Evolutionary conservation across 2,113 vertebrate species (phyloP), one percentile per base, ranked within the genome.

Genomic region (Myotis lucifugus): DNA sequence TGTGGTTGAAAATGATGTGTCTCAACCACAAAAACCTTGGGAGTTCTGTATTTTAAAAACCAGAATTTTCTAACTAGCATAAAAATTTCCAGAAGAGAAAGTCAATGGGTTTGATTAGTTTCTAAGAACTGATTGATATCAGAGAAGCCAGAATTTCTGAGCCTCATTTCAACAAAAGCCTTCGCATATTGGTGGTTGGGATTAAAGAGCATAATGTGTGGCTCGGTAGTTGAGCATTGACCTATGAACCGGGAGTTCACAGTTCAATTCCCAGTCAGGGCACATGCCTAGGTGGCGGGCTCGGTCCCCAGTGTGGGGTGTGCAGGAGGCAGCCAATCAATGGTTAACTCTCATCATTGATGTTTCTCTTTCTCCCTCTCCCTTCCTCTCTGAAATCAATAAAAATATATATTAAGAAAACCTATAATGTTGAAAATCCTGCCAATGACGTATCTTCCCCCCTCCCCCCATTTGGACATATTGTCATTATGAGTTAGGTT

Each of bases 1-100:
- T 91, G 59, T 90, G 46, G 27, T 77, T 94, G 87, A 82, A 91
- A 93, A 83, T n/a, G 15, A 79, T 82, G 32, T 78, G 11, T 61
- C 37, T 83, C 6, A 88, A 40, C 0, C 54, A 69, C 42, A 81
- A 82, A 88, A 76, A 19, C 21, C 34, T 81, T 72, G 46, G 48
- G 17, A 66, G 34, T 83, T 73, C 52, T 50, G 6, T 6, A 72
- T n/a, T 84, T 96, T 46, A 92, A 70, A 90, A 85, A 52, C 8
- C 46, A 91, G 29, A 64, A 46, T 77, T 88, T 92, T 95, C 19
- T 78, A 69, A 46, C n/a, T 92, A 59, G 34, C 32, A 11, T 85
- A 69, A 91, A 54, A 32, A 42, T 81, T 76, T 85, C 29, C 25
- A 88, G 77, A 84, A 79, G 82, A 88, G 48, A 61, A 82, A 61